Evolutionary conservation across 2,888 invertebrate species (phyloP).

Genomic region (Sminthurides aquaticus): DNA sequence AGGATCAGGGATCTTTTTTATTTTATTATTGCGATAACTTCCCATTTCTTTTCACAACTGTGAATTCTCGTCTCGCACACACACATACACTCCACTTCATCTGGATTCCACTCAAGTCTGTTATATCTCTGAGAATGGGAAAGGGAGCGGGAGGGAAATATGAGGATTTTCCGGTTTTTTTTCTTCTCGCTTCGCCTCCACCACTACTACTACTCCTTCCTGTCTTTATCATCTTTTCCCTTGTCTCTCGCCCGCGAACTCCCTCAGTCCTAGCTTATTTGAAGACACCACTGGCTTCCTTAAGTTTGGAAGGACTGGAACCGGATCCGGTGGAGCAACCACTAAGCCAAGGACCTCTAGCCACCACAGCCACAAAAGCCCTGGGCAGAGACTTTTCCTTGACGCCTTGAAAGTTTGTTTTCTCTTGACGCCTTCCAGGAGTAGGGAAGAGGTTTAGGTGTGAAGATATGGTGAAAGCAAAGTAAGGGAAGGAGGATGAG

Average conservation of each 20-base stretch:
- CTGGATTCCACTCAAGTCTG: slow-evolving; percentile 23
- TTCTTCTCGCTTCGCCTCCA: too few relatives aligned
- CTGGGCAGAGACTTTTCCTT: too few relatives aligned
- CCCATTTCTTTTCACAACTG: slow-evolving; percentile 24
- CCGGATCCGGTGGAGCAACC: too few relatives aligned
- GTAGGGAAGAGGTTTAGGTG: too few relatives aligned
- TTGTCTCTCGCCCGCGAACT: neutral
- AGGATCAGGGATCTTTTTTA: slow-evolving; percentile 18
- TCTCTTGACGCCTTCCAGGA: too few relatives aligned
- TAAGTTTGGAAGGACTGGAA: too few relatives aligned
- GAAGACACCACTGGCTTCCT: too few relatives aligned
- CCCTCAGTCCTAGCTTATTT: neutral
- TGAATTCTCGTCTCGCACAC: slow-evolving; percentile 16
- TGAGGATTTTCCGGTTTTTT: neutral
- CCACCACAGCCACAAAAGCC: too few relatives aligned
- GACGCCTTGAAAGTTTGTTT: too few relatives aligned
- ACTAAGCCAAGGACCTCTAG: too few relatives aligned
- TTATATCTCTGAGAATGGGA: slow-evolving; percentile 6
- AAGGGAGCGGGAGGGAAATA: slow-evolving; percentile 4
- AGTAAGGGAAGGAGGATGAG: too few relatives aligned
- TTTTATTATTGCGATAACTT: slow-evolving; percentile 25
- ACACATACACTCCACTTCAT: slow-evolving; percentile 12
- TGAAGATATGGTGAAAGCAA: too few relatives aligned
- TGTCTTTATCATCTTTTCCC: neutral
- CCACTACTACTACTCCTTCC: neutral